These are phyloP conservation scores for Leptopilina myrica DNA, from an alignment of 2,888 invertebrate species.

Conservation along the genomic window DNA sequence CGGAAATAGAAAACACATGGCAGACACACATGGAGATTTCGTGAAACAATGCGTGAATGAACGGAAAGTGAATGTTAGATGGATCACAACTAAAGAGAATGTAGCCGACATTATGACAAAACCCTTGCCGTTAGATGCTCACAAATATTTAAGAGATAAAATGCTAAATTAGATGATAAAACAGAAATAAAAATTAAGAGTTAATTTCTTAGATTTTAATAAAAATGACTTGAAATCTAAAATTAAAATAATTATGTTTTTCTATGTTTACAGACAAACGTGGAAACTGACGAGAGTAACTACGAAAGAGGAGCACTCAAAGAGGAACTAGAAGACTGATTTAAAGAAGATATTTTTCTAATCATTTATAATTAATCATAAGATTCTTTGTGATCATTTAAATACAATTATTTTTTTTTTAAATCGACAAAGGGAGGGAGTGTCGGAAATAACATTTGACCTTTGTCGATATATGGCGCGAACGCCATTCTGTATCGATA, in stretches of 20 bases:
- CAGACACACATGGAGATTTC: conserved; percentile 54
- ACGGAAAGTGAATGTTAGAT: conserved; percentile 50
- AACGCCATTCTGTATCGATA: neutral
- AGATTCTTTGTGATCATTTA: neutral
- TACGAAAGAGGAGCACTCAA: neutral
- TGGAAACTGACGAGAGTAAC: neutral
- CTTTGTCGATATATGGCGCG: neutral
- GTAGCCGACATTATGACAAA: conserved; percentile 51
- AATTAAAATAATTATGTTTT: neutral
- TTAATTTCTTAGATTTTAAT: neutral
- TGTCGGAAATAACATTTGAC: neutral
- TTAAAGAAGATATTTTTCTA: neutral
- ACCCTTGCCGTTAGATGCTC: conserved; percentile 48
- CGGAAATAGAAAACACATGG: conserved; percentile 53
- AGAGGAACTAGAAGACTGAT: neutral
- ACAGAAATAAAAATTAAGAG: neutral
- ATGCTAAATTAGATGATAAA: conserved; percentile 27
- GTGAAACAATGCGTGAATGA: conserved; percentile 49
- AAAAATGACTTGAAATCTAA: neutral
- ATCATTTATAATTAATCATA: no score
- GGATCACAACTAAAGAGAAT: conserved; percentile 52
- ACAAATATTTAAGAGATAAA: conserved; percentile 36
- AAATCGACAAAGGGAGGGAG: conserved; percentile 14
- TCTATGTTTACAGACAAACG: conserved; percentile 1
- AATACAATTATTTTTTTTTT: neutral